phyloP scores from a whole-genome alignment of 1,140 invertebrate genomes.

The Drosophila melanogaster region DNA sequence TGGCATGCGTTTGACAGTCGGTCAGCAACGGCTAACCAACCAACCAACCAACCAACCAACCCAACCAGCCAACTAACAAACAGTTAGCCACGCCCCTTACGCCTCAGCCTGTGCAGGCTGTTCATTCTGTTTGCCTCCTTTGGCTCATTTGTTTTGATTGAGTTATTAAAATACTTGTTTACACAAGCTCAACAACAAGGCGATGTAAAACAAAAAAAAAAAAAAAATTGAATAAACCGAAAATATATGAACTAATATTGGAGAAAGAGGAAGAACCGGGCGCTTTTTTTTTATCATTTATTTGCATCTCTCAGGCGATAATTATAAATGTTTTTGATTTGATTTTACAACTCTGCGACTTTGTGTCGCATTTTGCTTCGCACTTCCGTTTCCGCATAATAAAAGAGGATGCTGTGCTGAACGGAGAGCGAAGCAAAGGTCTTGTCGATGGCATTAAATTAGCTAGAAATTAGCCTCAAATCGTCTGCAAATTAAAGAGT shows the following conservation, averaged over 20 bases:
- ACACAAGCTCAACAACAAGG: slow-evolving; percentile 48
- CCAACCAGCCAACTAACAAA: slow-evolving; percentile 26
- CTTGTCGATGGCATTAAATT: slow-evolving; percentile 26
- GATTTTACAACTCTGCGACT: slow-evolving; percentile 30
- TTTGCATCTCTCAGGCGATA: slow-evolving; percentile 31
- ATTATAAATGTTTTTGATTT: slow-evolving; percentile 43
- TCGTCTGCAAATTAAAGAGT: slow-evolving; percentile 32
- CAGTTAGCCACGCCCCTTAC: slow-evolving; percentile 32
- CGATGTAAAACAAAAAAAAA: background rate
- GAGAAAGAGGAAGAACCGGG: slow-evolving; percentile 17
- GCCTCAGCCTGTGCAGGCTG: slow-evolving; percentile 7
- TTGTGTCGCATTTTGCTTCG: slow-evolving; percentile 1
- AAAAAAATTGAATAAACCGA: background rate
- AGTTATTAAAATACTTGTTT: slow-evolving; percentile 80
- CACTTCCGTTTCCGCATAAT: slow-evolving; percentile 54
- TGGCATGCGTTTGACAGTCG: slow-evolving; percentile 80
- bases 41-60: slow-evolving; percentile 1
- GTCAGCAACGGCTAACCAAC: slow-evolving; percentile 32
- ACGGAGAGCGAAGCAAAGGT: slow-evolving; percentile 1
- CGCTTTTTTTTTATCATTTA: slow-evolving; percentile 14
- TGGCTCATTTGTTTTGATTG: slow-evolving; percentile 64
- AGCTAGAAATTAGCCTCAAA: slow-evolving; percentile 41
- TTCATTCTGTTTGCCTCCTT: background rate
- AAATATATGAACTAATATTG: slow-evolving; percentile 34
- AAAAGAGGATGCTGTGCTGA: slow-evolving; percentile 29